Evolutionary conservation across 2,113 vertebrate species (phyloP).

Genomic region (Chloropsis cyanopogon): DNA sequence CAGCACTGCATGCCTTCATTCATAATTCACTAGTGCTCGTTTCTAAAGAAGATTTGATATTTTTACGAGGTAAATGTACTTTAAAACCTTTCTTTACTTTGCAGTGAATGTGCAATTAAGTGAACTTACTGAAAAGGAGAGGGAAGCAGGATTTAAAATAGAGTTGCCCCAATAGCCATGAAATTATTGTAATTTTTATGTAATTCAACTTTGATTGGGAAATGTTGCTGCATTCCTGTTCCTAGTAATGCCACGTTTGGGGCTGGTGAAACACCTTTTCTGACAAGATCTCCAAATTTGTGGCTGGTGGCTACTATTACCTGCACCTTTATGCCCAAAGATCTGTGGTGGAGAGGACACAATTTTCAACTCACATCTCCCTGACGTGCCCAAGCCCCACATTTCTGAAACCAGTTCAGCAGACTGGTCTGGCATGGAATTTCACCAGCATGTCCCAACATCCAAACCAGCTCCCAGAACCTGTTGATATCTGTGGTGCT

Average conservation of each 20-base stretch:
- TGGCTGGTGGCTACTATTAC: background rate
- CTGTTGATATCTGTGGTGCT: accelerated
- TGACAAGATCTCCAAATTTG: background rate
- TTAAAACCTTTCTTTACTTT: slow-evolving; percentile 59
- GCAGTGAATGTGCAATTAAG: slow-evolving; percentile 15
- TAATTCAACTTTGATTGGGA: background rate
- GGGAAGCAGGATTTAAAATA: background rate
- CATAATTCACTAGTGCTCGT: slow-evolving; percentile 53
- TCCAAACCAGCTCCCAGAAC: background rate
- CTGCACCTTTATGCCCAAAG: background rate
- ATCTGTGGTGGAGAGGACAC: background rate
- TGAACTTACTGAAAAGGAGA: background rate
- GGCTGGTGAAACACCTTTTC: background rate
- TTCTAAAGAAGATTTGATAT: slow-evolving; percentile 48
- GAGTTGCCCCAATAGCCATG: background rate
- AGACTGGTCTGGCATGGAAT: background rate
- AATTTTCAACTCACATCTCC: accelerated
- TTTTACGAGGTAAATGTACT: slow-evolving; percentile 58
- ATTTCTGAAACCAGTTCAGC: background rate
- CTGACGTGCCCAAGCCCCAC: accelerated
- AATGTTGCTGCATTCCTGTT: background rate
- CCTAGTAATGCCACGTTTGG: background rate
- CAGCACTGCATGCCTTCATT: slow-evolving; percentile 43
- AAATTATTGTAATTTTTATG: background rate
- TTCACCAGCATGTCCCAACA: background rate